phyloP scores from a whole-genome alignment of 1,140 invertebrate species.

The Brachionus asplanchnoidis region DNA sequence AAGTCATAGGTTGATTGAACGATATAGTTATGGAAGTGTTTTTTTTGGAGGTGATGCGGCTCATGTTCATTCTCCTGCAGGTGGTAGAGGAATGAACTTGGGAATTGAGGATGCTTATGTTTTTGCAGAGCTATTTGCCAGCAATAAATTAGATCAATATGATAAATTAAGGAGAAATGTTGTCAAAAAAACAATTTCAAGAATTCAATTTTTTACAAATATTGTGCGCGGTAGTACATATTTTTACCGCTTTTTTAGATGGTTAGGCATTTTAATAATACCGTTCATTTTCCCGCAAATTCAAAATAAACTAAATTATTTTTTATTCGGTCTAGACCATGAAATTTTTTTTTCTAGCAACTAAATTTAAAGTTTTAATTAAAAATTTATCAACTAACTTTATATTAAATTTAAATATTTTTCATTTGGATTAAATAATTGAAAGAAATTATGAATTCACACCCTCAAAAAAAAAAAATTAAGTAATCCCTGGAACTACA shows the following conservation, averaged over 20 bases:
- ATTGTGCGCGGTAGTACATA: not conserved
- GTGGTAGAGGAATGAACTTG: conserved; percentile 20
- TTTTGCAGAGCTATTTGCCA: not conserved
- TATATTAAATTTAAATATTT: too few relatives aligned
- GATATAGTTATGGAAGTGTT: not conserved
- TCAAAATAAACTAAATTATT: not conserved
- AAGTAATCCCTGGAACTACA: too few relatives aligned
- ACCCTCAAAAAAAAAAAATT: too few relatives aligned
- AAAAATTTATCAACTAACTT: too few relatives aligned
- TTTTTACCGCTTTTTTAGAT: not conserved
- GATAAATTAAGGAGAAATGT: not conserved
- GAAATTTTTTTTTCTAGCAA: not conserved
- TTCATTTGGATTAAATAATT: too few relatives aligned
- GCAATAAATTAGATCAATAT: not conserved
- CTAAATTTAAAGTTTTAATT: too few relatives aligned
- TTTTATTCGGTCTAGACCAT: not conserved
- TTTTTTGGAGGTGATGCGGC: conserved; percentile 16
- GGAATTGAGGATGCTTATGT: conserved; percentile 11
- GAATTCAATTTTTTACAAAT: not conserved
- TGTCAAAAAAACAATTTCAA: not conserved
- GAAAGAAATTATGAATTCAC: too few relatives aligned
- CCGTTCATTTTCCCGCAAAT: not conserved
- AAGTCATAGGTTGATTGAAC: not conserved
- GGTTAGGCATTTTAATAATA: not conserved
- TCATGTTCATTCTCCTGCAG: conserved; percentile 15